Evolutionary conservation across 2,888 invertebrate genomes (phyloP).

Genomic region (Eupithecia insigniata): DNA sequence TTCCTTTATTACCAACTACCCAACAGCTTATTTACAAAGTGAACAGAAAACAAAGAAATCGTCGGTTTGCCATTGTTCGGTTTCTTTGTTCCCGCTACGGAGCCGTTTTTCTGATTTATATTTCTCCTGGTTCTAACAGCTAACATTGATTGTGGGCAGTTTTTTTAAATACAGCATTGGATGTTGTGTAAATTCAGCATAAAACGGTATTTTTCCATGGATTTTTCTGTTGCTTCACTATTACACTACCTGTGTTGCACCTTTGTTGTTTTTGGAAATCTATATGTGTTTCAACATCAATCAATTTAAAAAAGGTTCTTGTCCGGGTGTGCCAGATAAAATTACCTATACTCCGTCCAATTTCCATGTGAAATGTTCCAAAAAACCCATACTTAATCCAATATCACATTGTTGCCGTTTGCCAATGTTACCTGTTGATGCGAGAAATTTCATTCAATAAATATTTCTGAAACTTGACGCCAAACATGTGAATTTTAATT

Average conservation of each 20-base stretch:
- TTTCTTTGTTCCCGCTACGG: conserved; percentile 43
- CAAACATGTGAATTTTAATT: no score
- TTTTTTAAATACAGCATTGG: neutral
- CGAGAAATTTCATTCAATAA: no score
- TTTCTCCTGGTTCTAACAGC: conserved; percentile 35
- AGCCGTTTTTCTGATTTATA: conserved; percentile 55
- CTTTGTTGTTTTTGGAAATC: neutral
- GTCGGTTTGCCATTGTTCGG: conserved; percentile 58
- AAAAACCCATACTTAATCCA: no score
- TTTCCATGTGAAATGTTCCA: no score
- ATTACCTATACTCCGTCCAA: neutral
- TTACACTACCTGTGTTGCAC: neutral
- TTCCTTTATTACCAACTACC: neutral
- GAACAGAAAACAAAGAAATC: conserved; percentile 61
- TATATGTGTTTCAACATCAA: neutral
- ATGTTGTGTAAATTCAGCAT: neutral
- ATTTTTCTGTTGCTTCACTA: neutral
- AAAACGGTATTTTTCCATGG: neutral
- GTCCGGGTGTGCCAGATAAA: neutral
- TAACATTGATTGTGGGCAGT: conserved; percentile 13
- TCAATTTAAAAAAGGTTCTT: neutral
- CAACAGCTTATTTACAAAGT: conserved; percentile 54
- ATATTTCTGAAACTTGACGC: no score
- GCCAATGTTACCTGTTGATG: no score
- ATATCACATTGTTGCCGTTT: no score